A percentile compares a stretch with the other conserved stretches of the same genome.
phyloP scores from a whole-genome alignment of 1,140 invertebrate genomes.

The Cotesia glomerata region DNA sequence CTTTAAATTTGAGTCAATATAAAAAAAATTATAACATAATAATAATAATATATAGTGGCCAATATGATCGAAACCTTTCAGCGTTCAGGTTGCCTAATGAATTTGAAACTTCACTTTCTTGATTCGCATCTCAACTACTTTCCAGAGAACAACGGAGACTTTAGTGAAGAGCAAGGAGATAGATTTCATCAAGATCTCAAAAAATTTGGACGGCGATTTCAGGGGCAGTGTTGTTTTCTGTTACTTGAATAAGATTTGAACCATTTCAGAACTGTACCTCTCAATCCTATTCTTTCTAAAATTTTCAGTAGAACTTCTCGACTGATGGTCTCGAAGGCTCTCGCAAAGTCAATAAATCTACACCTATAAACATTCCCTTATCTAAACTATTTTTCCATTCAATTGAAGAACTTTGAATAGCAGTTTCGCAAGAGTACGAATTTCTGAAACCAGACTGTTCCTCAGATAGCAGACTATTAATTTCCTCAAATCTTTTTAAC shows the following conservation, averaged over 20 bases:
- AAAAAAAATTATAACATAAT: too few relatives aligned
- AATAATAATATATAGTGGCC: too few relatives aligned
- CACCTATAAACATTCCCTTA: not conserved
- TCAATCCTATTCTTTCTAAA: constrained; percentile 15
- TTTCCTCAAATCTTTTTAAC: constrained; percentile 12
- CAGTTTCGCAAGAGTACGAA: constrained; percentile 13
- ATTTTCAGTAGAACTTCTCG: constrained; percentile 17
- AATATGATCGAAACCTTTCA: too few relatives aligned
- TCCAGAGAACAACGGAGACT: too few relatives aligned
- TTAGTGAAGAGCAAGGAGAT: too few relatives aligned
- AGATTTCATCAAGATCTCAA: too few relatives aligned
- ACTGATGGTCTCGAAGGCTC: constrained; percentile 33
- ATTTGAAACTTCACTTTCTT: too few relatives aligned
- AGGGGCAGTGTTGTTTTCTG: not conserved
- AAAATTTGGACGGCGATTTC: too few relatives aligned
- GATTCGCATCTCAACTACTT: too few relatives aligned
- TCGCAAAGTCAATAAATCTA: constrained; percentile 22
- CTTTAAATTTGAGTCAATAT: too few relatives aligned
- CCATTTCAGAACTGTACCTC: constrained; percentile 16
- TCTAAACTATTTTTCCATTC: constrained; percentile 15
- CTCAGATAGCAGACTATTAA: constrained; percentile 18
- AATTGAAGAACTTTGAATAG: constrained; percentile 4
- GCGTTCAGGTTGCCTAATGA: too few relatives aligned
- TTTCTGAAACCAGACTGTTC: constrained; percentile 25
- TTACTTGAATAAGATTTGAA: constrained; percentile 14